Base-by-base conservation (phyloP, 2,888 invertebrate genomes). In the Bombylius major region DNA sequence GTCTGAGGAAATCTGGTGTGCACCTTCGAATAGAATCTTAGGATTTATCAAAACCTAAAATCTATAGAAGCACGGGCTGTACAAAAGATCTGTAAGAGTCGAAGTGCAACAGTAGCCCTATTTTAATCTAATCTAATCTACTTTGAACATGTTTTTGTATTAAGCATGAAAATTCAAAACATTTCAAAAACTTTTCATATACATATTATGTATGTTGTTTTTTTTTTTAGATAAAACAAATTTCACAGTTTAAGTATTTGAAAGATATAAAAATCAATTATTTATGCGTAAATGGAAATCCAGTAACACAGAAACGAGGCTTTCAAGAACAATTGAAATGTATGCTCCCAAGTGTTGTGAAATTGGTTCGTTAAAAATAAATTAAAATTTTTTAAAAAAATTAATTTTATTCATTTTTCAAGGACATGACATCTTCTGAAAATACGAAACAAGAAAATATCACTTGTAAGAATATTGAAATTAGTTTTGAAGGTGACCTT, bases 211-310 rank as follows among this genome's bases (percentile, higher is more conserved):
- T 4, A 48, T 50, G 5, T 34, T 6, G 2, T 12, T 47, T 52
- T 42, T 56, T 32, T 11, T 56, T 59, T 33, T 42, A 62, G 61
- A 58, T 62, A 34, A 39, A 53, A n/a, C 46, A 42, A 5, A 31
- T 50, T 12, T 31, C 51, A 14, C 52, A 61, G 39, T 54, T 62
- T 9, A 52, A 56, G 11, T 12, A 47, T n/a, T 47, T 62, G 36
- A 54, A 49, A 47, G 34, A 47, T 12, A 31, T 61, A 7, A 53
- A 48, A 31, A 42, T 61, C 32, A 59, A 47, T 1, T 55, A 59
- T 42, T 53, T 62, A 13, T 56, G 56, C 42, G 31, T 62, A n/a
- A 12, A n/a, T 4, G 56, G 57, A 9, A 62, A 62, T 48, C 61
- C 61, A 9, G 31, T 60, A 6, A 51, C 53, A n/a, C 33, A 31